Evolutionary conservation across 2,888 invertebrate genomes (phyloP).

Genomic region (Drosophila quinaria): DNA sequence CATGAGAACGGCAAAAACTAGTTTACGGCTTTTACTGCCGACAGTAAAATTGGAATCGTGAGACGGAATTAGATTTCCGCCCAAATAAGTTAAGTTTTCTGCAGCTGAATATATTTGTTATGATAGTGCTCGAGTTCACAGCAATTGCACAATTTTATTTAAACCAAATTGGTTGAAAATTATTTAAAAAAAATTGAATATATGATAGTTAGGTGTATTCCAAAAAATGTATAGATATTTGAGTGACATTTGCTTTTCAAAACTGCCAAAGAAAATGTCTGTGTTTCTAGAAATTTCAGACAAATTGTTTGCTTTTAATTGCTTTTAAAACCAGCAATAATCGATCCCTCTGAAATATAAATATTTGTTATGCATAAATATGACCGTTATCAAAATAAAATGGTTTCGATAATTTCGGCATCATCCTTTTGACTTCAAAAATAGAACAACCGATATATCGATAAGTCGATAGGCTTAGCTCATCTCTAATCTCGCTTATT

Average conservation of each 20-base stretch:
- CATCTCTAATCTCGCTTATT: neutral
- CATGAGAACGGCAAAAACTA: conserved; percentile 3
- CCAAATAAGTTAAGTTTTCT: conserved; percentile 18
- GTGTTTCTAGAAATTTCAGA: too few relatives aligned
- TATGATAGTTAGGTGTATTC: neutral
- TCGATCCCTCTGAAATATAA: too few relatives aligned
- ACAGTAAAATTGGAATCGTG: conserved; percentile 35
- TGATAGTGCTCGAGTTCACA: neutral
- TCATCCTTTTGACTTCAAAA: neutral
- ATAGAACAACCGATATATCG: neutral
- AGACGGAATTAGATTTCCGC: conserved; percentile 35
- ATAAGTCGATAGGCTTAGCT: neutral
- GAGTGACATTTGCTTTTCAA: too few relatives aligned
- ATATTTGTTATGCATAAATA: too few relatives aligned
- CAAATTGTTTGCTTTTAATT: too few relatives aligned
- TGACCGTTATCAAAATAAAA: too few relatives aligned
- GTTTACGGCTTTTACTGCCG: conserved; percentile 24
- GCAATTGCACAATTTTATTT: neutral
- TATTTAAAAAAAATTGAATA: neutral
- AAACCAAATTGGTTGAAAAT: neutral
- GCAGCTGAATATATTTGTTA: conserved; percentile 6
- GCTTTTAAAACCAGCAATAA: too few relatives aligned
- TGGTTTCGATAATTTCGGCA: too few relatives aligned
- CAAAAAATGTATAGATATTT: too few relatives aligned
- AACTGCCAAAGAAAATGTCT: too few relatives aligned